phyloP scores from a whole-genome alignment of 2,113 vertebrate species.

The Hippocampus comes region DNA sequence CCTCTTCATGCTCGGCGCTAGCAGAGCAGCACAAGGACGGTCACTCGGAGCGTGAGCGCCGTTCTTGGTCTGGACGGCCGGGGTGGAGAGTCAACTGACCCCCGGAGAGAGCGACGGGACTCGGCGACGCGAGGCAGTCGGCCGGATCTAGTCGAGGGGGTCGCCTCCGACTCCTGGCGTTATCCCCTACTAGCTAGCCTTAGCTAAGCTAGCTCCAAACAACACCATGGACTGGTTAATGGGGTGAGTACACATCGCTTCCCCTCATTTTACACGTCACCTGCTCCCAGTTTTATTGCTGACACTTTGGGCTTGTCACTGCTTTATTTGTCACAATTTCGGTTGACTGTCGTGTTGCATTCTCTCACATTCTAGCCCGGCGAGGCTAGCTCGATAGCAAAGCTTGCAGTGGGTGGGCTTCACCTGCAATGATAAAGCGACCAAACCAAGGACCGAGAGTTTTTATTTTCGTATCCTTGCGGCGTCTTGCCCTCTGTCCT shows the following conservation, averaged over 20 bases:
- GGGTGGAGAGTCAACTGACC: neutral
- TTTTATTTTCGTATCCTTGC: constrained; percentile 18
- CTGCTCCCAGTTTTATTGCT: constrained; percentile 32
- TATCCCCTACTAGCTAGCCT: constrained; percentile 64
- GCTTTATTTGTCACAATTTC: neutral
- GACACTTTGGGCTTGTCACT: constrained; percentile 9
- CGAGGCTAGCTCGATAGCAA: constrained; percentile 44
- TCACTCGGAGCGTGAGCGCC: constrained; percentile 44
- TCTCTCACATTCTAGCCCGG: constrained; percentile 25
- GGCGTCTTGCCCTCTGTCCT: constrained; percentile 10
- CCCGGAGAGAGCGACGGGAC: constrained; percentile 31
- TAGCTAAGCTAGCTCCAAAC: constrained; percentile 55
- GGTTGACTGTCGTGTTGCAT: constrained; percentile 19
- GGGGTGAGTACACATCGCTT: constrained; percentile 78
- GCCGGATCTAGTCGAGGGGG: constrained; percentile 59
- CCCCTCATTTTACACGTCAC: constrained; percentile 34
- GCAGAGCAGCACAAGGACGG: constrained; percentile 58
- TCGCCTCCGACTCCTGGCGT: constrained; percentile 69
- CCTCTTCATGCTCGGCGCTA: constrained; percentile 41
- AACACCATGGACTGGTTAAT: constrained; percentile 85
- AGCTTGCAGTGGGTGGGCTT: constrained; percentile 38
- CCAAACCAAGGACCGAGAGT: constrained; percentile 18
- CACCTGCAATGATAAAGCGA: constrained; percentile 18
- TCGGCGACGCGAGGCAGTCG: constrained; percentile 46
- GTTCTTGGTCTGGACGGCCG: neutral